These are phyloP conservation scores for Thysanoteuthis rhombus DNA, from an alignment of 2,888 invertebrate species.

Conservation along the genomic window DNA sequence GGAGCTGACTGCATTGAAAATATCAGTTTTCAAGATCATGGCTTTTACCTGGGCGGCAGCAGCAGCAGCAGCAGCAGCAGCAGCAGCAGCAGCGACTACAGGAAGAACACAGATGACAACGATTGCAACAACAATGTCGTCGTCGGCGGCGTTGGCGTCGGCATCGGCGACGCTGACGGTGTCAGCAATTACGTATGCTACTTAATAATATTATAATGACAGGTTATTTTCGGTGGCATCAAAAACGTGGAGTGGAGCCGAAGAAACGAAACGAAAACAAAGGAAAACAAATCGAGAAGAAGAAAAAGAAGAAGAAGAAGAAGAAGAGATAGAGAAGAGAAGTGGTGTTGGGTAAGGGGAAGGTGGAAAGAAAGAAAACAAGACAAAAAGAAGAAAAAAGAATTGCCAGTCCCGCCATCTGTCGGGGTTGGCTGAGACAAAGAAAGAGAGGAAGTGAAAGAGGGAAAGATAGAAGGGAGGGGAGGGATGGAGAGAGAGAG, in stretches of 20 bases:
- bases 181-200: not conserved
- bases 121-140: not conserved
- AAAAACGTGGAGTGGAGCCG: not conserved
- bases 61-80: too few species aligned
- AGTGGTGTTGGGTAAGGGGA: too few species aligned
- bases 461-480: not conserved
- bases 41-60: too few species aligned
- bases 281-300: not conserved
- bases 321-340: too few species aligned
- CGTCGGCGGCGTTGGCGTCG: not conserved
- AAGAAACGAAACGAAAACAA: not conserved
- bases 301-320: not conserved
- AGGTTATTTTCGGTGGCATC: not conserved
- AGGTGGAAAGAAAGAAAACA: not conserved
- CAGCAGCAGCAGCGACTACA: too few species aligned
- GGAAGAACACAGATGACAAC: too few species aligned
- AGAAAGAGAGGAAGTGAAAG: not conserved
- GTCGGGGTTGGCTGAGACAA: not conserved
- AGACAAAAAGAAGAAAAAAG: not conserved
- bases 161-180: not conserved
- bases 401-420: not conserved
- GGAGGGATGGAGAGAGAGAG: not conserved
- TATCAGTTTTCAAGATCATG: too few species aligned
- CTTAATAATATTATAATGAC: not conserved
- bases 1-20: too few species aligned